Percentiles rank a stretch among this genome's conserved stretches.
Conservation (phyloP, 1,140 invertebrate species). For the Habropoda laboriosa region DNA sequence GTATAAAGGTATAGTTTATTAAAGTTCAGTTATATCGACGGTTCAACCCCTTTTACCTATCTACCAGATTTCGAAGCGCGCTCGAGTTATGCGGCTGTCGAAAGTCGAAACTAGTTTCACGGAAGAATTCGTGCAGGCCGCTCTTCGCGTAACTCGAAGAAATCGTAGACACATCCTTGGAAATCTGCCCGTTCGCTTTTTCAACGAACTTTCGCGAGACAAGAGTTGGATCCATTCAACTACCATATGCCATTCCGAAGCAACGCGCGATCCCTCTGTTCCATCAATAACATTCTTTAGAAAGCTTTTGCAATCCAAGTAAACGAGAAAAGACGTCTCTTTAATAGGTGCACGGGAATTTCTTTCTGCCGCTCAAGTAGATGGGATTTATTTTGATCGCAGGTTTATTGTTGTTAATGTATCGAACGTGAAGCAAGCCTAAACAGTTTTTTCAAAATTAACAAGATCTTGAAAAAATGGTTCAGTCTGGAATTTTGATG, state of each 20-base stretch:
- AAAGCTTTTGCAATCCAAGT: neutral
- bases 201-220: conserved; percentile 12
- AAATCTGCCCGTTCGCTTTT: conserved; percentile 49
- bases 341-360: neutral
- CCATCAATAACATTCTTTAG: neutral
- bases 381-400: neutral
- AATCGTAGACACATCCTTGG: conserved; percentile 51
- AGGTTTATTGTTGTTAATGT: neutral
- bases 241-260: neutral
- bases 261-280: neutral
- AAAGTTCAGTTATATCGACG: conserved; percentile 57
- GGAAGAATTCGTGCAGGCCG: conserved; percentile 32
- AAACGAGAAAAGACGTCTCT: conserved; percentile 6
- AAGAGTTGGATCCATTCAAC: neutral
- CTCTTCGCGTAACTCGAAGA: neutral
- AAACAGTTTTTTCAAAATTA: too few relatives aligned
- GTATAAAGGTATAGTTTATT: conserved; percentile 57
- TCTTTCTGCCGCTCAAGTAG: neutral
- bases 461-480: too few relatives aligned
- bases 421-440: too few relatives aligned
- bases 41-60: conserved; percentile 44
- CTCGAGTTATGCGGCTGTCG: conserved; percentile 59
- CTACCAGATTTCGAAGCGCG: conserved; percentile 52
- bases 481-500: too few relatives aligned
- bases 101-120: conserved; percentile 65